Evolutionary conservation across 37 sponge, comb jelly and placozoan species (phyloP), one percentile per base, ranked within the genome.

Genomic region (Dysidea cf. avara): DNA sequence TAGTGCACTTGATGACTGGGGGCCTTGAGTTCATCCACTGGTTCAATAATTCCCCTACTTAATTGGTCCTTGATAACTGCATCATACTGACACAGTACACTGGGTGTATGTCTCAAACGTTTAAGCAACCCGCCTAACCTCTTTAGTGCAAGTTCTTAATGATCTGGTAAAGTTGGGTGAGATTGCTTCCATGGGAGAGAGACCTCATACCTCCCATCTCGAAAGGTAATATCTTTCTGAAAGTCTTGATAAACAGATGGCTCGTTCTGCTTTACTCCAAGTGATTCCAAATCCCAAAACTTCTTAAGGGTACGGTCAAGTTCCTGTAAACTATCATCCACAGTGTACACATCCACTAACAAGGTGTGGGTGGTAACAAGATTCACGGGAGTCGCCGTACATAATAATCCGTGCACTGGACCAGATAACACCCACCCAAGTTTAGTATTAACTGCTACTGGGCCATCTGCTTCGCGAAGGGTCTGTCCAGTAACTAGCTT

Each of bases 241-340:
- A 53, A 71, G 7, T 29, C 20, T 18, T 71, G 18, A 3, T 22
- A 24, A 7, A 49, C 69, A 18, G 69, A 21, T 14, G 32, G 57
- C 36, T 71, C 72, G 32, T 55, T 24, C 39, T 71, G 29, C 32
- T 34, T 7, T 26, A 73, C 37, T 26, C 74, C 74, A 16, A 73
- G 29, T 24, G 74, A 60, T 37, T 73, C 72, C 24, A 71, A 38
- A 5, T 53, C 56, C 57, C 74, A 73, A 17, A 73, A 70, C 32
- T 9, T 12, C 17, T 53, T 70, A 34, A 70, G 32, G 6, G n/a
- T 38, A 17, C 13, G 51, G 14, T 70, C 54, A 4, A 70, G 56
- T 24, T 24, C 20, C 56, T n/a, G n/a, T n/a, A n/a, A n/a, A n/a
- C n/a, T n/a, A n/a, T 53, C 56, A 28, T 13, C 39, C 50, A 33